These are phyloP conservation scores for Trichopoda pennipes DNA, from an alignment of 2,888 invertebrate species.

Conservation along the genomic window DNA sequence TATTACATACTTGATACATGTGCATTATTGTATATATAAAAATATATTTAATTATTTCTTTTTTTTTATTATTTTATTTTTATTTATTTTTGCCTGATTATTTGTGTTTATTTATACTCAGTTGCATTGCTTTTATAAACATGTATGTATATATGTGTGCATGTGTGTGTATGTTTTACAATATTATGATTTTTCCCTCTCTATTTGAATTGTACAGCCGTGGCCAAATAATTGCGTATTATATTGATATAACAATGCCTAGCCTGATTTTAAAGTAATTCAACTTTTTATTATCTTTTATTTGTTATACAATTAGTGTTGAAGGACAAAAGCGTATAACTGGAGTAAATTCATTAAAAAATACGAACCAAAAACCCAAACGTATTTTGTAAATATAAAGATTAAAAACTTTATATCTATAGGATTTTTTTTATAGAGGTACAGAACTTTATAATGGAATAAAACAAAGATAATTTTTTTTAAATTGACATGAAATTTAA, in stretches of 20 bases:
- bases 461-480: too few species aligned
- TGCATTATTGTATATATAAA: not conserved
- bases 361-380: too few species aligned
- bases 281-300: not conserved
- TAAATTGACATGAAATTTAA: too few species aligned
- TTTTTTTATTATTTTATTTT: conserved; percentile 21
- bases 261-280: not conserved
- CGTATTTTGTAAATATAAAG: too few species aligned
- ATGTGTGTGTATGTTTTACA: conserved; percentile 33
- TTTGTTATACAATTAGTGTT: not conserved
- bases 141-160: conserved; percentile 14
- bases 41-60: not conserved
- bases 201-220: conserved; percentile 43
- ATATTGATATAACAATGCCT: not conserved
- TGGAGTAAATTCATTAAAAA: not conserved
- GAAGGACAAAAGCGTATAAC: not conserved
- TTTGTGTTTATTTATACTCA: conserved; percentile 53
- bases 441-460: too few species aligned
- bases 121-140: conserved; percentile 15
- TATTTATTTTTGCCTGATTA: conserved; percentile 46
- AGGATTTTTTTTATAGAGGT: too few species aligned
- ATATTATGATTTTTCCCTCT: conserved; percentile 46
- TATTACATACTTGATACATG: not conserved
- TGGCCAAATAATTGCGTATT: not conserved
- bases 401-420: too few species aligned